Evolutionary conservation across 2,888 invertebrate genomes (phyloP), one percentile per base, ranked within the genome.

Genomic region (Alentia gelatinosa): DNA sequence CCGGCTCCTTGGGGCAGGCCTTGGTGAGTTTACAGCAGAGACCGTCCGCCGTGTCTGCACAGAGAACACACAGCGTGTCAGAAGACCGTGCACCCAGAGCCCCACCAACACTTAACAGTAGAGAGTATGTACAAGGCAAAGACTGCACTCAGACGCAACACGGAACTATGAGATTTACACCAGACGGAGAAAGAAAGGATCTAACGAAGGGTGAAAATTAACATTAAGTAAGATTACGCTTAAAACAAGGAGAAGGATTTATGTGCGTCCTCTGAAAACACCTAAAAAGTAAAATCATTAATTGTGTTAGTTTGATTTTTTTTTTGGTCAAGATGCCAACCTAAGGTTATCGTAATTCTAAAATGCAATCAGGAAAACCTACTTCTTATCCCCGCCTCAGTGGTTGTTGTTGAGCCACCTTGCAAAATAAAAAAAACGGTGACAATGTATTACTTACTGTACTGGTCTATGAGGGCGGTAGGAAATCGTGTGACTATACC

Each of bases 21-120:
- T 98, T 97, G 47, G 98, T 98, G 92, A 99, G 96, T 94, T 98
- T 98, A 96, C 99, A 99, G 96, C 99, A 99, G 91, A 99, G 97
- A 89, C 99, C 99, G 96, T 99, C 97, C 39, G 99, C 98, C 96
- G 98, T 86, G 33, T 86, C 86, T 86, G 86, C 30, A 79, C 63
- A 79, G 23, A 39, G 1, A 30, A 68, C 68, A 30, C 30, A 68
- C 26, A 68, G 12, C 30, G 68, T 26, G 68, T 79, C 15, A 79
- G 79, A 19, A 1, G 15, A 75, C 39, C 39, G 23, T 19, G 12
- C 39, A 74, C 26, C 19, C 33, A 74, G 15, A 3, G 74, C 56
- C 56, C 19, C 56, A 3, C 4, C 30, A 74, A 74, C 33, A 74
- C 56, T 74, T 26, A 33, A 74, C 74, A 47, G 47, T 33, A 30